These are phyloP conservation scores for Smutsia gigantea DNA, from an alignment of 2,797 vertebrate genomes.

Conservation along the genomic window DNA sequence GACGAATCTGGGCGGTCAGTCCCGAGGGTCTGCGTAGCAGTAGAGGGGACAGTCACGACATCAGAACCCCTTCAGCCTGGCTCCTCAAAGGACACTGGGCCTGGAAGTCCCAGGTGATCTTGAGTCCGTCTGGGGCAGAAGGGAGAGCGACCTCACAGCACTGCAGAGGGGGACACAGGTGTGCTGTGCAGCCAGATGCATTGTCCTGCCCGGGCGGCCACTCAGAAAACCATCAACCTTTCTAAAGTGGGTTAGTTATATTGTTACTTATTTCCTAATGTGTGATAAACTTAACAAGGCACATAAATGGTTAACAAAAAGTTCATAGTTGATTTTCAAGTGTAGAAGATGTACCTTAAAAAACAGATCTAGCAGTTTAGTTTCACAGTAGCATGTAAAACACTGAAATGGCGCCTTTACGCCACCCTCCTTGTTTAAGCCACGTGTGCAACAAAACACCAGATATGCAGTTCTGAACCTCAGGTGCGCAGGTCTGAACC, in stretches of 20 bases:
- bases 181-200: not conserved
- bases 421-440: not conserved
- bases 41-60: not conserved
- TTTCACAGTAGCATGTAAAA: not conserved
- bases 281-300: not conserved
- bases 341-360: not conserved
- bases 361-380: not conserved
- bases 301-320: not conserved
- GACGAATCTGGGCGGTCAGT: not conserved
- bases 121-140: not conserved
- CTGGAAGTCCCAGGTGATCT: not conserved
- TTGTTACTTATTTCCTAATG: not conserved
- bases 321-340: not conserved
- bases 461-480: too few species aligned
- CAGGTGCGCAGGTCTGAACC: too few species aligned
- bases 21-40: not conserved
- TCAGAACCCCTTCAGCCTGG: not conserved
- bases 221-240: not conserved
- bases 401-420: not conserved
- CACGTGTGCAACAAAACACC: not conserved
- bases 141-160: not conserved
- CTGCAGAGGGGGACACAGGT: not conserved
- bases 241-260: not conserved
- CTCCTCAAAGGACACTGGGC: not conserved
- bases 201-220: not conserved